phyloP scores from a whole-genome alignment of 2,888 invertebrate genomes.

The Prosapia bicincta region DNA sequence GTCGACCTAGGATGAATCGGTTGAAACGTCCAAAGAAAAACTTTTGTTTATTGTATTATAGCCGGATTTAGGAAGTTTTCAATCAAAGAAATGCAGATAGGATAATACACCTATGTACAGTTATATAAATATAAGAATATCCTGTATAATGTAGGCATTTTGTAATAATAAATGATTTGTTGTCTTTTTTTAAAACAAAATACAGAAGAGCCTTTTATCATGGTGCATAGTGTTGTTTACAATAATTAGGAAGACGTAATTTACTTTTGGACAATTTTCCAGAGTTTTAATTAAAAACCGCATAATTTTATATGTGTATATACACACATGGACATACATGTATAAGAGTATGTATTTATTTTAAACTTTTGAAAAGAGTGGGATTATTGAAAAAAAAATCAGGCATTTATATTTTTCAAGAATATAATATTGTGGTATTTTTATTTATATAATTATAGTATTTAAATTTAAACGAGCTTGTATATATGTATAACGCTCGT shows the following conservation, averaged over 20 bases:
- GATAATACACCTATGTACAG: neutral
- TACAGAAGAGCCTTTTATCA: neutral
- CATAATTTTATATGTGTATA: too few species aligned
- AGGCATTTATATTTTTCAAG: neutral
- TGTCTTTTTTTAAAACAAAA: neutral
- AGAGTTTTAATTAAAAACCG: too few species aligned
- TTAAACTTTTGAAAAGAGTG: too few species aligned
- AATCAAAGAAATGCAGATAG: neutral
- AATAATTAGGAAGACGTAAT: neutral
- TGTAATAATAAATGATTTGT: neutral
- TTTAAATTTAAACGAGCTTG: neutral
- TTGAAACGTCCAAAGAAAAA: constrained; percentile 2
- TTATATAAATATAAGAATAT: neutral
- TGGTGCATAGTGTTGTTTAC: neutral
- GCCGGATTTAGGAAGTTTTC: neutral
- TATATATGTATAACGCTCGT: neutral
- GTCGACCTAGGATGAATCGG: neutral
- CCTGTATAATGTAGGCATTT: neutral
- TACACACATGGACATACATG: too few species aligned
- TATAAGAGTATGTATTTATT: too few species aligned
- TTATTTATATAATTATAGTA: neutral
- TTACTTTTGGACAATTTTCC: neutral
- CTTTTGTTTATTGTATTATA: neutral
- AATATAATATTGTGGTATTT: neutral
- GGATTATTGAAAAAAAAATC: neutral